Evolutionary conservation across 2,797 vertebrate species (phyloP).

Genomic region (Dermochelys coriacea): DNA sequence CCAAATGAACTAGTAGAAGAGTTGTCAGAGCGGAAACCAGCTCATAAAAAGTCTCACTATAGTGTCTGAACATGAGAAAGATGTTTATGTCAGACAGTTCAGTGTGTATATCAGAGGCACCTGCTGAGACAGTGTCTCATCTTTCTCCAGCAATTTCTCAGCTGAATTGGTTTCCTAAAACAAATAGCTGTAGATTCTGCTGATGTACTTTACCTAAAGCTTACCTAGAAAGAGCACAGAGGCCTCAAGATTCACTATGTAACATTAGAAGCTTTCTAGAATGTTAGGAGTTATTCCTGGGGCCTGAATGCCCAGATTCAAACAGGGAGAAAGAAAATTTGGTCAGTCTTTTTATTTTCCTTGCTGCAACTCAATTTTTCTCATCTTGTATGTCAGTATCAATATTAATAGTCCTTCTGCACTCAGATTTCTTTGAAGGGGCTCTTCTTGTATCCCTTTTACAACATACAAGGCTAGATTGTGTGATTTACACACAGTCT

Average conservation of each 20-base stretch:
- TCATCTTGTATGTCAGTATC: not conserved
- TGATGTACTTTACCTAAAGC: not conserved
- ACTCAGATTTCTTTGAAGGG: constrained; percentile 13
- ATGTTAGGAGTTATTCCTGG: not conserved
- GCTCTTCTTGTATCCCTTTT: not conserved
- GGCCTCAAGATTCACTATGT: not conserved
- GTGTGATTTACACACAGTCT: not conserved
- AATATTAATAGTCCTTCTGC: not conserved
- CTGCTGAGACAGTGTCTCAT: not conserved
- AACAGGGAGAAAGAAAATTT: not conserved
- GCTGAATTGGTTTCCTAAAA: not conserved
- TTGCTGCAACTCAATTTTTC: not conserved
- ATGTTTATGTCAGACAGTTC: not conserved
- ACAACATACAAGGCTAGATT: not conserved
- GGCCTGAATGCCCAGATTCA: not conserved
- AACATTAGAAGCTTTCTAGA: not conserved
- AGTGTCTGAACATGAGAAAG: not conserved
- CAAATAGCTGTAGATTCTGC: not conserved
- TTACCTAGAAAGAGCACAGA: rapidly evolving
- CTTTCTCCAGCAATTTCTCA: not conserved
- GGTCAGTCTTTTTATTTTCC: not conserved
- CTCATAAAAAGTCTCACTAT: not conserved
- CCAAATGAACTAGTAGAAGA: not conserved
- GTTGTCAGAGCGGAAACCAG: not conserved
- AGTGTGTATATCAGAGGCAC: rapidly evolving